Evolutionary conservation across 2,797 vertebrate species (phyloP).

Genomic region (Phoeniculus purpureus): DNA sequence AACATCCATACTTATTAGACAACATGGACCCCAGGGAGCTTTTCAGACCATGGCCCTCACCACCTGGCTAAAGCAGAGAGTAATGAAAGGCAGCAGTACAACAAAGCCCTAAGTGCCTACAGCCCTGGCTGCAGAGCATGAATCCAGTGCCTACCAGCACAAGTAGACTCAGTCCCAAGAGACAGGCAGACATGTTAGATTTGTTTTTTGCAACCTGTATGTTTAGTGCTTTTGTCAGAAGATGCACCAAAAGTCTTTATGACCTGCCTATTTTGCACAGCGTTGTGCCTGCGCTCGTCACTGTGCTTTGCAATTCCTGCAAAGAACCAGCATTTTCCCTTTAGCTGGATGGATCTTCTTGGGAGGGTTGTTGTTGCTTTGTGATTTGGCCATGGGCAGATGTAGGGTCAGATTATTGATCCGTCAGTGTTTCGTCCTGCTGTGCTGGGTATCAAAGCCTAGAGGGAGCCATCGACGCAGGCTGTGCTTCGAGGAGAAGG

Average conservation of each 20-base stretch:
- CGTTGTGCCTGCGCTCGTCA: background rate
- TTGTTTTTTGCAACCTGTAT: background rate
- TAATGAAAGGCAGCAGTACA: conserved; percentile 20
- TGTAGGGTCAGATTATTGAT: background rate
- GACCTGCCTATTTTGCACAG: rapidly evolving
- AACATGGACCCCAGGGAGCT: conserved; percentile 63
- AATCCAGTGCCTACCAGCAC: background rate
- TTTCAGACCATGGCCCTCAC: conserved; percentile 43
- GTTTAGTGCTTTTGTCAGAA: background rate
- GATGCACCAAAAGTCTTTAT: background rate
- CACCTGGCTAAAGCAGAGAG: conserved; percentile 57
- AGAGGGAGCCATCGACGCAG: conserved; percentile 89
- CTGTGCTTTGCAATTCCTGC: background rate
- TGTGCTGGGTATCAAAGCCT: conserved; percentile 79
- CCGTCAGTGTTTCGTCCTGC: conserved; percentile 63
- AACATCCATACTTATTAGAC: conserved; percentile 73
- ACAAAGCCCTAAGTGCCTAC: conserved; percentile 35
- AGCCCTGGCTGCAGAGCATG: conserved; percentile 10
- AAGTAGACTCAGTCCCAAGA: background rate
- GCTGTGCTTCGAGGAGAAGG: background rate
- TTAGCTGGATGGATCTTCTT: background rate
- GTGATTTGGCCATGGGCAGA: background rate
- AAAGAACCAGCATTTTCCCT: background rate
- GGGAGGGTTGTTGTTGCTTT: background rate
- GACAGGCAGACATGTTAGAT: background rate